phyloP scores from a whole-genome alignment of 2,888 invertebrate genomes.

The Lepidocyrtinus sp. region DNA sequence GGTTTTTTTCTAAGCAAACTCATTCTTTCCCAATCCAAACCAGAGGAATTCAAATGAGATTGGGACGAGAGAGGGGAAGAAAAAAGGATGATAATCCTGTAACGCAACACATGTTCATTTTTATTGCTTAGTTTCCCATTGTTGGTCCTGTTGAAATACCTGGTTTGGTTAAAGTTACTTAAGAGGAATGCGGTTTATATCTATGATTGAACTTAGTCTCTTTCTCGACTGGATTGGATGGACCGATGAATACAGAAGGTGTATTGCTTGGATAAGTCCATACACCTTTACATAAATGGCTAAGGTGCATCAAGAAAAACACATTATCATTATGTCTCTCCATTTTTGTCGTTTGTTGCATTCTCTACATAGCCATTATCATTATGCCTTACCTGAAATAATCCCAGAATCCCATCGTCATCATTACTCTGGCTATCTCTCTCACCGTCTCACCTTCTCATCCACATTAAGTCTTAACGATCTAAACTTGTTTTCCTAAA shows the following conservation, averaged over 20 bases:
- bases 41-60: not conserved
- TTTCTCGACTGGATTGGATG: not conserved
- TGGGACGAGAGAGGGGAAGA: not conserved
- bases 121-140: not conserved
- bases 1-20: too few relatives aligned
- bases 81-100: not conserved
- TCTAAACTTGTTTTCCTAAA: constrained; percentile 30
- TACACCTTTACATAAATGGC: not conserved
- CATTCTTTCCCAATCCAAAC: not conserved
- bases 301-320: not conserved
- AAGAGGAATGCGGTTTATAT: not conserved
- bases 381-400: too few relatives aligned
- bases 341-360: not conserved
- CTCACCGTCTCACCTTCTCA: not conserved
- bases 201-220: not conserved
- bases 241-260: not conserved
- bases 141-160: not conserved
- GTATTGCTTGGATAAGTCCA: not conserved
- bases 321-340: not conserved
- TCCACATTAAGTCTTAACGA: not conserved
- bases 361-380: not conserved
- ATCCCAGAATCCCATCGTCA: too few relatives aligned
- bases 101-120: not conserved
- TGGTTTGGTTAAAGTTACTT: too few relatives aligned
- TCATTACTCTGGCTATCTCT: too few relatives aligned